Evolutionary conservation across 2,797 vertebrate species (phyloP).

Genomic region (Euthynnus affinis): DNA sequence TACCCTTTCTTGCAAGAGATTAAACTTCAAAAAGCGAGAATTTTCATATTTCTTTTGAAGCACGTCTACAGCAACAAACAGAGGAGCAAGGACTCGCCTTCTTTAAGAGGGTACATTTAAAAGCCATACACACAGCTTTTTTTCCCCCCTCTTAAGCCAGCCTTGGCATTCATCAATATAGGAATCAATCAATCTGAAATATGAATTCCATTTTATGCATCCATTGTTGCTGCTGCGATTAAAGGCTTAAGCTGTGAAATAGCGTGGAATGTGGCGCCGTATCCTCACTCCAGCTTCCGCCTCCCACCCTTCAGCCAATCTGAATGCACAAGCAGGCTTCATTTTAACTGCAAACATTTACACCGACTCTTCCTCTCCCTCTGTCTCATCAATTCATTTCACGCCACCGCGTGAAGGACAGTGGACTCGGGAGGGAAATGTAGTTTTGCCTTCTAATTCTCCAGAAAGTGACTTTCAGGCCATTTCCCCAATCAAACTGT

Average conservation of each 20-base stretch:
- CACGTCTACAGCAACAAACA: constrained; percentile 64
- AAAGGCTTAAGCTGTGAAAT: constrained; percentile 79
- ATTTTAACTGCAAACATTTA: constrained; percentile 79
- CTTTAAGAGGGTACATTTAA: constrained; percentile 57
- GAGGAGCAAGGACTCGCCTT: constrained; percentile 36
- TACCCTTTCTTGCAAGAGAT: constrained; percentile 61
- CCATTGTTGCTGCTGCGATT: constrained; percentile 72
- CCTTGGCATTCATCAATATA: constrained; percentile 75
- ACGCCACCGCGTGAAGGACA: constrained; percentile 78
- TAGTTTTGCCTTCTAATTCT: constrained; percentile 79
- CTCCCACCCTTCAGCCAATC: constrained; percentile 68
- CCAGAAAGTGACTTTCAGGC: constrained; percentile 77
- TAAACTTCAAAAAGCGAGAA: constrained; percentile 72
- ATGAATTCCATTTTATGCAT: constrained; percentile 75
- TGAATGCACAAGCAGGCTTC: constrained; percentile 74
- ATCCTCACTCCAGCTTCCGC: constrained; percentile 62
- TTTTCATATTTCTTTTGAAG: constrained; percentile 68
- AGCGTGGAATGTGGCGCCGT: constrained; percentile 41
- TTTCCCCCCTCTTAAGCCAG: constrained; percentile 29
- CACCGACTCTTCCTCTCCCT: constrained; percentile 67
- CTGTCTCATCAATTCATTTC: constrained; percentile 79
- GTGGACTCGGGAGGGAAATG: constrained; percentile 70
- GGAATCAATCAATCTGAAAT: constrained; percentile 79
- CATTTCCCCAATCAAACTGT: constrained; percentile 59
- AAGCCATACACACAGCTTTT: constrained; percentile 34